phyloP scores from a whole-genome alignment of 2,113 vertebrate species.

The Phocoena phocoena region DNA sequence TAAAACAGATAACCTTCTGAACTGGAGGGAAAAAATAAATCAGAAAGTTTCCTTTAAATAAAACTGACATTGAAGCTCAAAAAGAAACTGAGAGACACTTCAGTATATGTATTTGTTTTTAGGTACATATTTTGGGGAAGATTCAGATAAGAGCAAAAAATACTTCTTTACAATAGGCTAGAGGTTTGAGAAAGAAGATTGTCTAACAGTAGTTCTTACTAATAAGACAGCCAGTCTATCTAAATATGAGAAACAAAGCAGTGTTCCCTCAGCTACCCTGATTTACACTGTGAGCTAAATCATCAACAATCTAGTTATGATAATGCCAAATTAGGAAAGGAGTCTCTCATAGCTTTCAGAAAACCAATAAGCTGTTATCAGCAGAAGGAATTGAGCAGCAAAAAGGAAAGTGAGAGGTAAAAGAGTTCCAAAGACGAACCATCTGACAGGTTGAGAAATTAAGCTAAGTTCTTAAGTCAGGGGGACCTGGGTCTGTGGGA shows the following conservation, averaged over 20 bases:
- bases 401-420: background rate
- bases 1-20: conserved; percentile 55
- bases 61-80: conserved; percentile 61
- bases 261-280: background rate
- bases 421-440: conserved; percentile 24
- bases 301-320: conserved; percentile 24
- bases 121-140: background rate
- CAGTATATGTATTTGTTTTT: conserved; percentile 65
- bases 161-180: conserved; percentile 25
- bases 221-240: background rate
- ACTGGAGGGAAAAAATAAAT: conserved; percentile 43
- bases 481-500: background rate
- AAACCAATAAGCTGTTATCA: conserved; percentile 38
- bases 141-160: conserved; percentile 6
- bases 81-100: conserved; percentile 69
- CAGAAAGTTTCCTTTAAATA: conserved; percentile 62
- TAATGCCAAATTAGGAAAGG: conserved; percentile 36
- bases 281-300: background rate
- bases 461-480: conserved; percentile 46
- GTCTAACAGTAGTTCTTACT: background rate
- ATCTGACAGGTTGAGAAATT: conserved; percentile 64
- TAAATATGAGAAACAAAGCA: background rate
- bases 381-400: conserved; percentile 50
- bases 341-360: conserved; percentile 35
- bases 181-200: background rate